These are phyloP conservation scores for Caerostris extrusa DNA, from an alignment of 1,140 invertebrate genomes.

Conservation along the genomic window DNA sequence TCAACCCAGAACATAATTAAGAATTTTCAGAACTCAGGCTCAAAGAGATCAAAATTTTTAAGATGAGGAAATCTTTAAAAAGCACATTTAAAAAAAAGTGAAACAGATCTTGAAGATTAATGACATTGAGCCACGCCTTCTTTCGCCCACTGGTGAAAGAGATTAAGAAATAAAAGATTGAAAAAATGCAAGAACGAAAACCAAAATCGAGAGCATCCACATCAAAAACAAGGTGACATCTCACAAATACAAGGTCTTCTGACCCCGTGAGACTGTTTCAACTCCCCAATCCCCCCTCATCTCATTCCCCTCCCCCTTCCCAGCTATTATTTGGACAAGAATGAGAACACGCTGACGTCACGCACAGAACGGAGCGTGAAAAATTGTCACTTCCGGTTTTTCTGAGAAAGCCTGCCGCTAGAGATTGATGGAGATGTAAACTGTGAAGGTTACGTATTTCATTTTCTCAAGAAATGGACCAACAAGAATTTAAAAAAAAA, in stretches of 20 bases:
- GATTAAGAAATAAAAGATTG: neutral
- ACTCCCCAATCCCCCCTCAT: neutral
- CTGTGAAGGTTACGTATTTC: neutral
- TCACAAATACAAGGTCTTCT: constrained; percentile 24
- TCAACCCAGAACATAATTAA: neutral
- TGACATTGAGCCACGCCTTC: neutral
- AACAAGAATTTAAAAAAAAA: neutral
- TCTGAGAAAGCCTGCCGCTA: neutral
- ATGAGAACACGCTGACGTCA: neutral
- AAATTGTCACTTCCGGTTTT: constrained; percentile 18
- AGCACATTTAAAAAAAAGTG: neutral
- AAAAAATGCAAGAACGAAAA: neutral
- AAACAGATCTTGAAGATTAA: neutral
- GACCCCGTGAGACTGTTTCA: neutral
- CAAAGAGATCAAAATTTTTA: neutral
- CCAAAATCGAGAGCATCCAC: neutral
- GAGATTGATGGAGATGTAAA: neutral
- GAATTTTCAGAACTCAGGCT: neutral
- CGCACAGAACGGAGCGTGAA: neutral
- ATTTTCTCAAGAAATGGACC: constrained; percentile 1
- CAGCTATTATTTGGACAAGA: constrained; percentile 8
- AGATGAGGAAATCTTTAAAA: neutral
- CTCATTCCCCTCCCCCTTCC: neutral
- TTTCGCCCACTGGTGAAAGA: neutral
- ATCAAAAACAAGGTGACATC: constrained; percentile 20